A percentile compares a stretch with the other conserved stretches of the same genome.
Evolutionary conservation across 2,113 vertebrate species (phyloP).

Genomic region (Aptenodytes patagonicus): DNA sequence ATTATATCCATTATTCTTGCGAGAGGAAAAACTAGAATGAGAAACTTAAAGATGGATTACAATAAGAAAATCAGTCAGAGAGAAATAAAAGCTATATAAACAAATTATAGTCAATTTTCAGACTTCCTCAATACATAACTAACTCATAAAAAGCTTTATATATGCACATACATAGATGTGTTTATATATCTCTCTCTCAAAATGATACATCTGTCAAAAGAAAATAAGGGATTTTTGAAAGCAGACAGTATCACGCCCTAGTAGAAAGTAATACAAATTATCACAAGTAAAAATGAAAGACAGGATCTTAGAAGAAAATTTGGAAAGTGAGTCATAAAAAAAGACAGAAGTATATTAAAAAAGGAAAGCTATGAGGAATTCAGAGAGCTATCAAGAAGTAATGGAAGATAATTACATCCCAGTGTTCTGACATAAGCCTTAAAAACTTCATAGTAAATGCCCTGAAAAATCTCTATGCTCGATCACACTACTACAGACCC

Average conservation of each 20-base stretch:
- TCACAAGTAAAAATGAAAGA: not conserved
- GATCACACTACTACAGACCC: not conserved
- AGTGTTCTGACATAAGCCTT: not conserved
- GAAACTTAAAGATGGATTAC: not conserved
- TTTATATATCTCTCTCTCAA: not conserved
- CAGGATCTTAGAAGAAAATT: not conserved
- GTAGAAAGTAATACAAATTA: constrained; percentile 22
- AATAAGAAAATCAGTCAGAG: not conserved
- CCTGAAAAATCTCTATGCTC: not conserved
- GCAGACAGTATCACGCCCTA: not conserved
- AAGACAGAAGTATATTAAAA: not conserved
- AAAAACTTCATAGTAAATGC: not conserved
- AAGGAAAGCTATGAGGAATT: constrained; percentile 16
- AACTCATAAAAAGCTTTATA: constrained; percentile 1
- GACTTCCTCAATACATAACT: not conserved
- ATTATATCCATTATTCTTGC: not conserved
- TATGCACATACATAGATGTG: not conserved
- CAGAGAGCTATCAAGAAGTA: not conserved
- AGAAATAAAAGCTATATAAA: constrained; percentile 2
- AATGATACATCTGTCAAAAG: constrained; percentile 9
- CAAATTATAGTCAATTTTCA: constrained; percentile 18
- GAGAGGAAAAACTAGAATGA: not conserved
- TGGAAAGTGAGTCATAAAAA: constrained; percentile 3
- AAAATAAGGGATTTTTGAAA: constrained; percentile 30
- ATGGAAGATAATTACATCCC: not conserved